Evolutionary conservation across 2,113 vertebrate species (phyloP), one percentile per base, ranked within the genome.

Genomic region (Lycaon pictus): DNA sequence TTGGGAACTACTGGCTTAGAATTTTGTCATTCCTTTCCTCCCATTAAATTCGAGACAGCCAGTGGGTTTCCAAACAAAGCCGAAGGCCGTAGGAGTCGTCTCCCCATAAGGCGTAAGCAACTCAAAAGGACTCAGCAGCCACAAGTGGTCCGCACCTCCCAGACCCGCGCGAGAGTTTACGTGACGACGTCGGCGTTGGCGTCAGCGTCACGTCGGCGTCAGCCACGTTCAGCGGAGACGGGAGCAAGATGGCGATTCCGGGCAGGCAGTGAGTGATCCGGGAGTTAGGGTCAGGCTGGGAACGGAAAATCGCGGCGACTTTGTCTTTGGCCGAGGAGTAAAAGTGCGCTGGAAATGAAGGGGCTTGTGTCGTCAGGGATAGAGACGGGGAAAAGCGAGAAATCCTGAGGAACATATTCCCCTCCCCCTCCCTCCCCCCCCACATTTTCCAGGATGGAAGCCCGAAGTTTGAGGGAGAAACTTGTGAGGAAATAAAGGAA

Each of bases 211-310:
- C 93, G 87, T 37, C 23, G 16, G 56, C 87, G 65, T 15, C 74
- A 43, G 85, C 90, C 76, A 94, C 96, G 95, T 93, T 94, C 63
- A 37, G 79, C 83, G 94, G 86, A 96, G 93, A 62, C 95, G 62
- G 81, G 94, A 88, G 53, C 97, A 99, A 99, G 98, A 99, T 99
- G 99, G 99, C 99, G 98, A 98, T 98, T 79, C 93, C 99, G 88
- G 96, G 98, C 96, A 99, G 98, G 98, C 99, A 99, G 99, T 99
- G 98, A 99, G 99, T 99, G 98, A 27, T 25, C 11, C 16, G 92
- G 55, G 83, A 96, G 86, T 69, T 90, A 35, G 92, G 92, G 87
- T 82, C 60, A 79, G 93, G 81, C 84, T 94, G 95, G 93, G 74
- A 83, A 0, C 17, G 74, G 95, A 77, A 69, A 10, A 15, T 37